Percentiles rank a stretch among this genome's conserved stretches.
Evolutionary conservation across 2,888 invertebrate species (phyloP).

Genomic region (Malachius bipustulatus): DNA sequence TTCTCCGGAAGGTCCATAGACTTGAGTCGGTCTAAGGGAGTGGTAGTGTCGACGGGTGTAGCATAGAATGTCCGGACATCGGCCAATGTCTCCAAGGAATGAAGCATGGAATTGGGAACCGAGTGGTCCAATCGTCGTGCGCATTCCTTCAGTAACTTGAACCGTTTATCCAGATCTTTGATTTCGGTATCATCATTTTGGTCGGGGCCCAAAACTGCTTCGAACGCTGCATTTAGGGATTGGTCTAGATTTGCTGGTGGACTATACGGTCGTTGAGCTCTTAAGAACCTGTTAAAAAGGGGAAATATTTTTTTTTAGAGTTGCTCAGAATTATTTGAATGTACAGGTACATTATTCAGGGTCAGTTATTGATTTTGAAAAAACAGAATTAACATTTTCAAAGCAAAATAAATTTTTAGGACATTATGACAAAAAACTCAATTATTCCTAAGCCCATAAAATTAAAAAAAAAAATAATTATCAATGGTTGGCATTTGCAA

Average conservation of each 20-base stretch:
- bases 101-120: constrained; percentile 74
- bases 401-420: too few species aligned
- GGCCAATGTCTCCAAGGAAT: constrained; percentile 60
- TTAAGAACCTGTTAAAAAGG: constrained; percentile 52
- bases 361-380: too few species aligned
- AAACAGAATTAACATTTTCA: too few species aligned
- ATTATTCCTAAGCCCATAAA: too few species aligned
- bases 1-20: constrained; percentile 72
- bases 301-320: constrained; percentile 8
- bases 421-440: too few species aligned
- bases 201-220: constrained; percentile 41
- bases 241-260: constrained; percentile 56
- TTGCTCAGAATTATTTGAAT: too few species aligned
- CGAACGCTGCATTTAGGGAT: constrained; percentile 50
- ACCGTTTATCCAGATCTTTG: constrained; percentile 46
- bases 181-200: constrained; percentile 30
- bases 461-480: too few species aligned
- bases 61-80: constrained; percentile 62
- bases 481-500: too few species aligned
- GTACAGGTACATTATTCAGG: too few species aligned
- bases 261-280: constrained; percentile 59
- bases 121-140: constrained; percentile 59
- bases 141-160: constrained; percentile 56
- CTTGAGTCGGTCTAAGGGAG: constrained; percentile 62
- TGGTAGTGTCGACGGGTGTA: constrained; percentile 54